Conservation (phyloP, 2,888 invertebrate genomes). For the Dasypogon diadema region DNA sequence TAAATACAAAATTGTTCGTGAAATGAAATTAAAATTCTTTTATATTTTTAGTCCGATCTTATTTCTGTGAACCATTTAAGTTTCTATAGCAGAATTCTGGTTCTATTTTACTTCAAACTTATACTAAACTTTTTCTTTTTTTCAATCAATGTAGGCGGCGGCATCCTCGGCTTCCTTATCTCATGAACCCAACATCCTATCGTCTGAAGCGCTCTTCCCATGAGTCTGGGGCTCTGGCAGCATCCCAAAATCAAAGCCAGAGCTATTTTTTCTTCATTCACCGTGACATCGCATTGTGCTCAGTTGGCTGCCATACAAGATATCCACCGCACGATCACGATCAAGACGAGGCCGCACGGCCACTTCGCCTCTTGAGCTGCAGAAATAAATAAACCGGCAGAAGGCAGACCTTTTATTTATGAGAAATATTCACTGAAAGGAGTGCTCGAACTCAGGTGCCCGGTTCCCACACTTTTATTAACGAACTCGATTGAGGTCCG, state of each 20-base stretch:
- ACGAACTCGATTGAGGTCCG: constrained; percentile 41
- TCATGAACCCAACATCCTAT: not conserved
- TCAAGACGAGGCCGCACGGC: constrained; percentile 40
- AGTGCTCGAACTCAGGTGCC: constrained; percentile 48
- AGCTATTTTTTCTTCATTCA: constrained; percentile 37
- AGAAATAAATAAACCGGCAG: constrained; percentile 49
- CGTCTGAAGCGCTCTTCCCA: constrained; percentile 11
- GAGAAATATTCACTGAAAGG: constrained; percentile 48
- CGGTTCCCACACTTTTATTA: constrained; percentile 52
- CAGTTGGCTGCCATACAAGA: constrained; percentile 47
- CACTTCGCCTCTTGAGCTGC: constrained; percentile 9
- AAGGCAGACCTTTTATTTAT: constrained; percentile 51
- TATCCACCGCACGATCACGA: constrained; percentile 47
- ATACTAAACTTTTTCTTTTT: not conserved
- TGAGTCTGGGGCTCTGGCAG: constrained; percentile 22
- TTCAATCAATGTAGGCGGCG: constrained; percentile 2
- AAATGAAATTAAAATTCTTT: not conserved
- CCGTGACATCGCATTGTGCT: constrained; percentile 49
- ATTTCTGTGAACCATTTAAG: not conserved
- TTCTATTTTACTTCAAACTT: not conserved
- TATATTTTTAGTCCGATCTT: not conserved
- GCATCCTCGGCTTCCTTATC: constrained; percentile 3
- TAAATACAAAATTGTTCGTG: not conserved
- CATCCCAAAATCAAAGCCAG: constrained; percentile 47
- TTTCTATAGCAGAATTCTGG: not conserved